phyloP scores from a whole-genome alignment of 2,113 vertebrate genomes.

The Philantomba maxwellii region DNA sequence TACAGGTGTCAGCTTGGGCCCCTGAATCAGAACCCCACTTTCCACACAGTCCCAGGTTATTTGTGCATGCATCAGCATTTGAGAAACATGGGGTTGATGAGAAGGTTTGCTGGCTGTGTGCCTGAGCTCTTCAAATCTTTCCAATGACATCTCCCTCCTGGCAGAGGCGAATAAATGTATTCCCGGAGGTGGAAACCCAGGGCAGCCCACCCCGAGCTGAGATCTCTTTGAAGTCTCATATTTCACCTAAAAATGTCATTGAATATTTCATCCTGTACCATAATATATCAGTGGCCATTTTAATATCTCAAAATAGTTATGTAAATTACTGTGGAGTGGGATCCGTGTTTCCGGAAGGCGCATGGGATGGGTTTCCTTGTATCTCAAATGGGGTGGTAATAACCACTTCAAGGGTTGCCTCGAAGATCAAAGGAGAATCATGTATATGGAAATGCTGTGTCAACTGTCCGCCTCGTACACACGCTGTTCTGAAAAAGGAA shows the following conservation, averaged over 20 bases:
- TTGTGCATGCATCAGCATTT: background rate
- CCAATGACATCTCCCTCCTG: background rate
- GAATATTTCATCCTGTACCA: background rate
- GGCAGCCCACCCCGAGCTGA: background rate
- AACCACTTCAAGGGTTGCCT: background rate
- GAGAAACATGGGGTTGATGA: background rate
- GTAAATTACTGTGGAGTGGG: constrained; percentile 6
- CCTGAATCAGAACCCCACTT: background rate
- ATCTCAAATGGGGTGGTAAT: constrained; percentile 39
- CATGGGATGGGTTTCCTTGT: background rate
- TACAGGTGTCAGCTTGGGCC: background rate
- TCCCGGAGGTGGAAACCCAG: background rate
- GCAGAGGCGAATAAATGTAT: background rate
- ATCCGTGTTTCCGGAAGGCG: background rate
- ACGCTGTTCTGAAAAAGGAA: background rate
- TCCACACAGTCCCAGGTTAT: background rate
- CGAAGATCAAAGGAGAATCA: constrained; percentile 30
- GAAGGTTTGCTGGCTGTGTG: background rate
- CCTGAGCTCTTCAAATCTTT: background rate
- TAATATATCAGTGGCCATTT: constrained; percentile 29
- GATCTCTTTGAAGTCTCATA: constrained; percentile 38
- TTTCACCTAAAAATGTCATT: constrained; percentile 37
- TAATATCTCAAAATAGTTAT: constrained; percentile 47
- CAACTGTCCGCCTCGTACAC: fast-evolving
- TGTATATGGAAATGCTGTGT: background rate